Conservation (phyloP, 2,797 vertebrate genomes). For the Cossypha dichroa region DNA sequence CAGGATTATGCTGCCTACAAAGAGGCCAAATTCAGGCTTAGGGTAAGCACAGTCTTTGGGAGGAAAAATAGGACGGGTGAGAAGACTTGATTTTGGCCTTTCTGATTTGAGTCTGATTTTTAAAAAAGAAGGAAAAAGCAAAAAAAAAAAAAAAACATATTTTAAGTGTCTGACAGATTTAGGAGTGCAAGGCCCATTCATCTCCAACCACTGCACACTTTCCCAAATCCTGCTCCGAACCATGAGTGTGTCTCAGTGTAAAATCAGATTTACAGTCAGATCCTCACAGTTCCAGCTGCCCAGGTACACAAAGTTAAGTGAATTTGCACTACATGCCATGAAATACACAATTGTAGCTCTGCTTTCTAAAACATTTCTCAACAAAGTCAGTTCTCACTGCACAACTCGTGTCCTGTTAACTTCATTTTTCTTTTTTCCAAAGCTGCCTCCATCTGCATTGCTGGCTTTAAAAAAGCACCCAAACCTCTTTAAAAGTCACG, state of each 20-base stretch:
- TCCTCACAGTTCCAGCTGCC: rapidly evolving
- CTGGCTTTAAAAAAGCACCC: background rate
- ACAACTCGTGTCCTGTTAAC: background rate
- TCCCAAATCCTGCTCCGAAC: background rate
- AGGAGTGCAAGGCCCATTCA: background rate
- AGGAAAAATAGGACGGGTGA: background rate
- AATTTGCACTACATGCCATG: background rate
- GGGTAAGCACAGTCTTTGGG: background rate
- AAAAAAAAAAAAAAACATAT: background rate
- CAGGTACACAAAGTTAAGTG: background rate
- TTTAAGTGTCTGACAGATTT: background rate
- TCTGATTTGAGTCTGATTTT: background rate
- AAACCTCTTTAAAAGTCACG: background rate
- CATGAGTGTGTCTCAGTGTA: background rate
- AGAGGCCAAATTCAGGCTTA: background rate
- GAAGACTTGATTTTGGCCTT: background rate
- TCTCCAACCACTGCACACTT: background rate
- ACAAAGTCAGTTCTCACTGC: background rate
- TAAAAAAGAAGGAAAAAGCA: rapidly evolving
- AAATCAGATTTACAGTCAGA: background rate
- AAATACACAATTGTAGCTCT: rapidly evolving
- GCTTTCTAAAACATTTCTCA: background rate
- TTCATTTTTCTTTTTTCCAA: background rate
- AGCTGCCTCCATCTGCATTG: background rate
- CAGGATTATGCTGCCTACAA: background rate